These are phyloP conservation scores for Sericinus montela DNA, from an alignment of 2,888 invertebrate species.

Conservation along the genomic window DNA sequence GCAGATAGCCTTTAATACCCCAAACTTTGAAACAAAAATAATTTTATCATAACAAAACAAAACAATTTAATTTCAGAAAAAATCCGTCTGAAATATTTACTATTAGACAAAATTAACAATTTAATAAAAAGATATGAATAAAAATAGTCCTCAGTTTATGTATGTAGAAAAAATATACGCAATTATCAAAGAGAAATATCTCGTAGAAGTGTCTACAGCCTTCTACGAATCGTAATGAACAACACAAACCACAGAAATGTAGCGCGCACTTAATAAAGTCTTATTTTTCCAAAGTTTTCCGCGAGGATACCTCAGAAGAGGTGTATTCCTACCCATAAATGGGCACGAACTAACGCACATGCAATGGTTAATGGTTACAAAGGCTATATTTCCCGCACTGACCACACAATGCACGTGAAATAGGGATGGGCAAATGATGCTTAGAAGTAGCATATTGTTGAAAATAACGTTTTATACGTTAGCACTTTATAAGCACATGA, in stretches of 20 bases:
- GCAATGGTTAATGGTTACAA: constrained; percentile 11
- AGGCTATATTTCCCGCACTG: constrained; percentile 19
- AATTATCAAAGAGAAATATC: neutral
- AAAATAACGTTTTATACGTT: neutral
- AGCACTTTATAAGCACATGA: too few relatives aligned
- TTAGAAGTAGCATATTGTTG: neutral
- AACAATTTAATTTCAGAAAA: too few relatives aligned
- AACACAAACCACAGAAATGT: constrained; percentile 2
- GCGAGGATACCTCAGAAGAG: constrained; percentile 5
- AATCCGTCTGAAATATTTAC: too few relatives aligned
- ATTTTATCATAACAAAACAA: too few relatives aligned
- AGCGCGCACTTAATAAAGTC: constrained; percentile 1
- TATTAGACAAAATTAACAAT: too few relatives aligned
- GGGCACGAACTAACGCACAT: constrained; percentile 18
- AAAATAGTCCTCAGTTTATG: neutral
- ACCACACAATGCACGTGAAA: constrained; percentile 13
- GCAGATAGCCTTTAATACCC: too few relatives aligned
- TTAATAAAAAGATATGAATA: neutral
- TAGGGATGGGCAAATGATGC: constrained; percentile 25
- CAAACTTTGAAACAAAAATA: too few relatives aligned
- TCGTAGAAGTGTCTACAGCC: constrained; percentile 11
- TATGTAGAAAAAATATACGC: neutral
- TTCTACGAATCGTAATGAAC: constrained; percentile 25
- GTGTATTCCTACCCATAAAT: constrained; percentile 11
- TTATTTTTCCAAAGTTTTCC: neutral